Base-by-base conservation (phyloP, 2,113 vertebrate species). In the Syrmaticus mikado region DNA sequence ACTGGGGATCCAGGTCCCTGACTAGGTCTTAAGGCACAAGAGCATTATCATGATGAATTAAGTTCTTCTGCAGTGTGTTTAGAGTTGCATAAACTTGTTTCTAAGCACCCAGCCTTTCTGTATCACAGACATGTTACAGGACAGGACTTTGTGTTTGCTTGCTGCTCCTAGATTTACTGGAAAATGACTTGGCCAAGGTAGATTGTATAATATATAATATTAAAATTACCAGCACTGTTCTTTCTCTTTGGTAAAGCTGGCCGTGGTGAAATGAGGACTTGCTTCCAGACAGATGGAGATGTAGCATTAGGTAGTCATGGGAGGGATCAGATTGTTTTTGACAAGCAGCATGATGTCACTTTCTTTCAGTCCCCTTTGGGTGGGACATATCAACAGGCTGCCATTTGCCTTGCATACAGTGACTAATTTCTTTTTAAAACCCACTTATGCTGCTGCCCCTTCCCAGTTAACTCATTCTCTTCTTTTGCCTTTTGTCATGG, bases 321-420 rank as follows among this genome's bases (percentile, higher is more conserved):
- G 86, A 94, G 87, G 89, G 87, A 66, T 57, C 58, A 91, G 84
- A 46, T 71, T 87, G 64, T 32, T 5, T 41, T 58, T 89, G 89
- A 93, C 81, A 28, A 87, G 94, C 73, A 85, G 84, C 71, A 85
- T 93, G 92, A 95, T 84, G 71, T 96, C 94, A 95, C 81, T 78
- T 53, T 41, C 50, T n/a, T 52, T 53, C 53, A 43, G 74, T 74
- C 91, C 81, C 89, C 74, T 90, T 38, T 17, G 94, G 92, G 94
- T 94, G 92, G 85, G 67, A 92, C 89, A 20, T 48, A 85, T 91
- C 89, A 85, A 58, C 89, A 92, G 87, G 84, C 94, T 87, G 89
- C 62, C 3, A 0, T 89, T 92, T 87, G 87, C 84, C 78, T 89
- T 77, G 65, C 72, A 60, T 24, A 11, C 73, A 83, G 77, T 67